phyloP scores from a whole-genome alignment of 2,888 invertebrate genomes.

The Mycalesis mineus region DNA sequence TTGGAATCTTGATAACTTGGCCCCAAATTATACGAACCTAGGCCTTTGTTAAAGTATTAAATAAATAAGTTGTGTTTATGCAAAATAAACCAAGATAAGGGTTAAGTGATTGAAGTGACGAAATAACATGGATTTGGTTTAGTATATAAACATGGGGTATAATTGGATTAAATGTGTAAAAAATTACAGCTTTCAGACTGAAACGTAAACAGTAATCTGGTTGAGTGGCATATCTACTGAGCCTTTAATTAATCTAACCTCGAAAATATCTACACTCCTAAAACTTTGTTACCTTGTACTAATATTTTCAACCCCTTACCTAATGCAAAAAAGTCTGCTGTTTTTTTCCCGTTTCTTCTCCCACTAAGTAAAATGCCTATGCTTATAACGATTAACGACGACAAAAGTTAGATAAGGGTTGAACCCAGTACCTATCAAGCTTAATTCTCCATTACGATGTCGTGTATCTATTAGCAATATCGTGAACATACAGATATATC shows the following conservation, averaged over 20 bases:
- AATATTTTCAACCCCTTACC: too few relatives aligned
- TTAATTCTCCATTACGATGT: too few relatives aligned
- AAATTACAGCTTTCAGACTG: background rate
- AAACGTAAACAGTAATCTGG: background rate
- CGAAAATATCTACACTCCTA: background rate
- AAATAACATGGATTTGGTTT: slow-evolving; percentile 22
- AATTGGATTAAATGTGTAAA: slow-evolving; percentile 22
- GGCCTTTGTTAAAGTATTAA: slow-evolving; percentile 34
- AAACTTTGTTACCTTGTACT: too few relatives aligned
- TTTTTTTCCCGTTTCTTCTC: too few relatives aligned
- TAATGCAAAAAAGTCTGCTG: too few relatives aligned
- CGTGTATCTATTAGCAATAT: too few relatives aligned
- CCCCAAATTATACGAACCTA: slow-evolving; percentile 59
- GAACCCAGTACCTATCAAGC: too few relatives aligned
- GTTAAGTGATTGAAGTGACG: slow-evolving; percentile 24
- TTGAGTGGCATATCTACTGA: background rate
- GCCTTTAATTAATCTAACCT: background rate
- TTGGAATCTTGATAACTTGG: slow-evolving; percentile 61
- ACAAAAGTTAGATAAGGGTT: too few relatives aligned
- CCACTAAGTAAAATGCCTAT: too few relatives aligned
- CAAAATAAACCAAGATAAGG: slow-evolving; percentile 27
- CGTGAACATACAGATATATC: too few relatives aligned
- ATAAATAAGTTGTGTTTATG: slow-evolving; percentile 31
- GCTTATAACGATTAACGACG: too few relatives aligned
- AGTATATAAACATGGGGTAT: slow-evolving; percentile 21